Conservation (phyloP, 2,888 invertebrate genomes). For the Andrena bicolor region DNA sequence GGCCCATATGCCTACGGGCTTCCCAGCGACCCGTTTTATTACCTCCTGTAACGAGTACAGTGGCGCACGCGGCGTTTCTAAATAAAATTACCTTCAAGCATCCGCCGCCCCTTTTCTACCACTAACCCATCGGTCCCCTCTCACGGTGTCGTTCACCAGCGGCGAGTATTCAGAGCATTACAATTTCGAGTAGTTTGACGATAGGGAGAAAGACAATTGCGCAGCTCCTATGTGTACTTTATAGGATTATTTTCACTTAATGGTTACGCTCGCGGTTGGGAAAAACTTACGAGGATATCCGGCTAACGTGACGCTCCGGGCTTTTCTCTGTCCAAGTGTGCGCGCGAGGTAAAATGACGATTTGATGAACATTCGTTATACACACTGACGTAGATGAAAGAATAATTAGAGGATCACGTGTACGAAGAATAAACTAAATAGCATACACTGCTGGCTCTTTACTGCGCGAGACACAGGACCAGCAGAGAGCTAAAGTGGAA, state of each 20-base stretch:
- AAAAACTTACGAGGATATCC: slow-evolving; percentile 31
- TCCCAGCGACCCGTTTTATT: slow-evolving; percentile 69
- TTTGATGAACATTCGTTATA: no score
- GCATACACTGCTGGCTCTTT: neutral
- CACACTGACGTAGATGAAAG: no score
- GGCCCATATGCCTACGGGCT: slow-evolving; percentile 67
- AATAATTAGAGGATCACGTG: no score
- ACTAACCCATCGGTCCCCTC: slow-evolving; percentile 5
- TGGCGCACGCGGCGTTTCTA: slow-evolving; percentile 70
- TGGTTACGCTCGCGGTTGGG: slow-evolving; percentile 24
- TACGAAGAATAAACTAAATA: neutral
- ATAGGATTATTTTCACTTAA: slow-evolving; percentile 36
- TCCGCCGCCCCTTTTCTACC: slow-evolving; percentile 57
- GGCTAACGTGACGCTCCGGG: slow-evolving; percentile 3
- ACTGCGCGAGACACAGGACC: neutral
- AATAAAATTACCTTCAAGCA: slow-evolving; percentile 73
- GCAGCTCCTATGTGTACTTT: slow-evolving; percentile 17
- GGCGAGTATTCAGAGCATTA: slow-evolving; percentile 3
- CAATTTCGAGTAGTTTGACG: slow-evolving; percentile 10
- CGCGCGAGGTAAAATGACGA: neutral
- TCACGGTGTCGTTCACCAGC: slow-evolving; percentile 28
- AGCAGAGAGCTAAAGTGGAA: neutral
- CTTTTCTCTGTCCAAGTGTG: neutral
- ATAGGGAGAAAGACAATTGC: slow-evolving; percentile 6
- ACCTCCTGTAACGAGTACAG: slow-evolving; percentile 70